A percentile compares a stretch with the other conserved stretches of the same genome.
Conservation (phyloP, 2,797 vertebrate species). For the Rallus crepitans region DNA sequence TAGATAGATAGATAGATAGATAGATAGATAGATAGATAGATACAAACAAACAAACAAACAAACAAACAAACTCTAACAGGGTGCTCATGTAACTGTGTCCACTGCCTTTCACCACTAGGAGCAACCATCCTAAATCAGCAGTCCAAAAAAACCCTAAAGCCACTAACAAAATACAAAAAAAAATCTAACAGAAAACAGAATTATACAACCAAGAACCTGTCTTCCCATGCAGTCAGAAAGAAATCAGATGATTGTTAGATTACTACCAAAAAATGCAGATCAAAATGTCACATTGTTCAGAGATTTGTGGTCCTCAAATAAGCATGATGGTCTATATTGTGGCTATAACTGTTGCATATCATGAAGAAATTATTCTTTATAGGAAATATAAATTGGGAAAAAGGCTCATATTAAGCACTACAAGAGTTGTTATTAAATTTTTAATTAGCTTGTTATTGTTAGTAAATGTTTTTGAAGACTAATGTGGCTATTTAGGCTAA, state of each 20-base stretch:
- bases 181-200: background rate
- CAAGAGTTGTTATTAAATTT: background rate
- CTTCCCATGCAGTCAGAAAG: background rate
- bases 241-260: accelerated
- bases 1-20: too few species aligned
- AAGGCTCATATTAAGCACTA: background rate
- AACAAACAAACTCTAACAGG: too few species aligned
- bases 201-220: background rate
- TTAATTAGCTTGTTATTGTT: background rate
- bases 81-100: background rate
- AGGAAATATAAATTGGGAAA: background rate
- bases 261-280: background rate
- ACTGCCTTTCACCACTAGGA: background rate
- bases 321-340: background rate
- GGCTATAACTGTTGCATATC: background rate
- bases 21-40: too few species aligned
- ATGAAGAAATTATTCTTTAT: background rate
- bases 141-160: too few species aligned
- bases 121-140: background rate
- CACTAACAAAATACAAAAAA: background rate
- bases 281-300: background rate
- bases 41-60: too few species aligned
- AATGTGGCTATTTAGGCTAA: background rate
- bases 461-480: background rate
- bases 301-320: background rate